phyloP scores from a whole-genome alignment of 2,113 vertebrate genomes.

The Zosterops pallidus region DNA sequence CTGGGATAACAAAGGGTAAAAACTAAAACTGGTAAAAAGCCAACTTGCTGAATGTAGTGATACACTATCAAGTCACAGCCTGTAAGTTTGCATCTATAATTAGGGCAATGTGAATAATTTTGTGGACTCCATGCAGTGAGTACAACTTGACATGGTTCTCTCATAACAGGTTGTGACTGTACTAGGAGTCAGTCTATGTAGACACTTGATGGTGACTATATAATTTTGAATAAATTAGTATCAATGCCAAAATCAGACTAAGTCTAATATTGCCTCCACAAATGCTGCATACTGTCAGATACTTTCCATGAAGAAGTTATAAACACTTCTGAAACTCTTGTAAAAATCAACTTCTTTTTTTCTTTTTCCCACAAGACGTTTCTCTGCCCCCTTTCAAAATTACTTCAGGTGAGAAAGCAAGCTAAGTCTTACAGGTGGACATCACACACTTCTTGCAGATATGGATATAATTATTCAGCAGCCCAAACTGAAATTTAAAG shows the following conservation, averaged over 20 bases:
- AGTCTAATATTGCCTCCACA: not conserved
- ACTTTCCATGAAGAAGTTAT: not conserved
- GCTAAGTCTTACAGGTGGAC: not conserved
- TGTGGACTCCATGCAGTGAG: not conserved
- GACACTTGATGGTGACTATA: not conserved
- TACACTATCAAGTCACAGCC: not conserved
- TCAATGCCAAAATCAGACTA: not conserved
- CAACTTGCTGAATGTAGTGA: not conserved
- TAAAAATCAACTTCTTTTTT: not conserved
- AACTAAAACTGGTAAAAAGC: not conserved
- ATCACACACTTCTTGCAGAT: not conserved
- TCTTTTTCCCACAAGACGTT: accelerated
- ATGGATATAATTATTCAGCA: not conserved
- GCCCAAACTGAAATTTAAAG: not conserved
- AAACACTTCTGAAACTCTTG: not conserved
- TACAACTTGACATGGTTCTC: not conserved
- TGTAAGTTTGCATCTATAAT: not conserved
- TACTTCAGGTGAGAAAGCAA: not conserved
- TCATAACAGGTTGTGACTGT: not conserved
- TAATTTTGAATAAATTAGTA: not conserved
- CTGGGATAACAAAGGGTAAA: not conserved
- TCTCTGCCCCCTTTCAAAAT: not conserved
- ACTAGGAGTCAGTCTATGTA: not conserved
- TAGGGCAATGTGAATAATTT: not conserved
- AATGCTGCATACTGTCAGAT: not conserved